Base-by-base conservation (phyloP, 2,888 invertebrate genomes). In the Erynnis tages region DNA sequence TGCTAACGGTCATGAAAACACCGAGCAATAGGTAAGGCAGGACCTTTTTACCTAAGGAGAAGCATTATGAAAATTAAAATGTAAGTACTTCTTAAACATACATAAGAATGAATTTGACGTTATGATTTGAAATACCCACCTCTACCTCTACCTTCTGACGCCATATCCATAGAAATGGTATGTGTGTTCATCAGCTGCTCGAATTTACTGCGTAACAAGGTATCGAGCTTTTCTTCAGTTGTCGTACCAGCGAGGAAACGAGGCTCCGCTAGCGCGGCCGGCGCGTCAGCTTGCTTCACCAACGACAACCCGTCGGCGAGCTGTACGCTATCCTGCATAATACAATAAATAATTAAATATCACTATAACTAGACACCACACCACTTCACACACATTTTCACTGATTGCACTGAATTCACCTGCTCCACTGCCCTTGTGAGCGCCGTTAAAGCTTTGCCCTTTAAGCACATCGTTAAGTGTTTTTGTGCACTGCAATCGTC, bases 181-280 rank as follows among this genome's bases (percentile, higher is more conserved):
- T 94, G 93, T 1, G 93, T 91, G 60, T 91, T 90, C 69, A 93
- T 81, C 58, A 94, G 88, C 60, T 91, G 91, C 69, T 91, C 90
- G 59, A 92, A 83, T 63, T 92, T 89, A 49, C 76, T 78, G 44
- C 82, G 82, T 58, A 92, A 74, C 74, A 91, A 82, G 46, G 82
- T 76, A 61, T 90, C 90, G 64, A 90, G 72, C 69, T 91, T 91
- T 66, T 92, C 92, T 62, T 92, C 80, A 16, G 87, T 82, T 35
- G 90, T 78, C 78, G 92, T 82, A 41, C 86, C 90, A 61, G 87
- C 84, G 66, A 92, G 84, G 65, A 91, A 89, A 55, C 92, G 86
- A 45, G 91, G 91, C 80, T 92, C 92, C 54, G 91, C 82, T 54
- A 91, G 73, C 50, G 88, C 88, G 52, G 88, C 83, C 56, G 90